Evolutionary conservation across 2,888 invertebrate genomes (phyloP), one percentile per base, ranked within the genome.

Genomic region (Leptinotarsa juncta): DNA sequence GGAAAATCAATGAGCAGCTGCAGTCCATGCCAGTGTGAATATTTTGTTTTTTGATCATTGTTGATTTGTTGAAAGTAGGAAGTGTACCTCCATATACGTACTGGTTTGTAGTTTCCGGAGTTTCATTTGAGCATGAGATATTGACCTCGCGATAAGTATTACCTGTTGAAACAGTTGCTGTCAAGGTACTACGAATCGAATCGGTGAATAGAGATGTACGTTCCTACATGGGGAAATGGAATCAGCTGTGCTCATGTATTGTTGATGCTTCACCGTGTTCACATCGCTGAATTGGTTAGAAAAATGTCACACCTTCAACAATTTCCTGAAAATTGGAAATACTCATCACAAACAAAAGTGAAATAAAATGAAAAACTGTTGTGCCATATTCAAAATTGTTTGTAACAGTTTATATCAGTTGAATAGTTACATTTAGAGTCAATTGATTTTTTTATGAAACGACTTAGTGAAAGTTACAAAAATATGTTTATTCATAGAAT

Each of bases 41-140:
- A 62, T 42, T 42, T 62, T 18, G 16, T 62, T 62, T 62, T 62
- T 26, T 42, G n/a, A 3, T 62, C 42, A 5, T 42, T 62, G 62
- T 62, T 42, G 62, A 32, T 62, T 20, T 42, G 62, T 62, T 62
- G 62, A 62, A 32, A 62, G 62, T 62, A 42, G 62, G 62, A 62
- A 62, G 62, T 62, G 42, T n/a, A n/a, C 7, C 62, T 62, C 42
- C 42, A 62, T 42, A 62, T 62, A 62, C 62, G 16, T 60, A 62
- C 62, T 26, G 62, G 62, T 62, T 62, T 62, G 62, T 7, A 62
- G 62, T 62, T 62, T 62, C 62, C 62, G 62, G 62, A 42, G 26
- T 62, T 62, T 62, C 62, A 5, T 62, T 62, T 42, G n/a, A n/a
- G 42, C 62, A 42, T 32, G 32, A 62, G 26, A 32, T 32, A 62